These are phyloP conservation scores for Xenus cinereus DNA, from an alignment of 2,113 vertebrate species.

Conservation along the genomic window DNA sequence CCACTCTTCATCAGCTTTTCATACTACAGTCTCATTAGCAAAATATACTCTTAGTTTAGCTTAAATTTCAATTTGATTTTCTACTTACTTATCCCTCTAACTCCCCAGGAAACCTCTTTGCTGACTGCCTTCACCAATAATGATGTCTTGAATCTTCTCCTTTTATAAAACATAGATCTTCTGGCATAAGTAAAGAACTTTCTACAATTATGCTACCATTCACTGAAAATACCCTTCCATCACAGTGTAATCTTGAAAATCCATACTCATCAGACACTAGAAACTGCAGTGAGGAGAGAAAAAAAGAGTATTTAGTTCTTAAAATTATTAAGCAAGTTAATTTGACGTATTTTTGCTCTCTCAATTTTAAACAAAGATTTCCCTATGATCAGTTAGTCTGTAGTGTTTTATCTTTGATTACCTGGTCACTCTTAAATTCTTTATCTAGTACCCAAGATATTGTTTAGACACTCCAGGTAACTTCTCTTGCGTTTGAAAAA, in stretches of 20 bases:
- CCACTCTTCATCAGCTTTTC: neutral
- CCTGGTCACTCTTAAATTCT: neutral
- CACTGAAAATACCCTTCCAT: neutral
- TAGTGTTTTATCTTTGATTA: neutral
- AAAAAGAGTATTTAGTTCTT: neutral
- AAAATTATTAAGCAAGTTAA: neutral
- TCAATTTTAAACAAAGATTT: neutral
- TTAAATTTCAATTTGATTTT: neutral
- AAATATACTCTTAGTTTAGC: neutral
- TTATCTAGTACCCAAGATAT: neutral
- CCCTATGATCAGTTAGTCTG: fast-evolving
- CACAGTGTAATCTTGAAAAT: neutral
- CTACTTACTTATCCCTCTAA: neutral
- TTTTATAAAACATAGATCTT: neutral
- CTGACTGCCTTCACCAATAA: neutral
- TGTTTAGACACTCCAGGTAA: fast-evolving
- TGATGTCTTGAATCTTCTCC: neutral
- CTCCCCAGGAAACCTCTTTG: neutral
- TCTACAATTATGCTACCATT: neutral
- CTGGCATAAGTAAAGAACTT: neutral
- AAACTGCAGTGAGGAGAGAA: neutral
- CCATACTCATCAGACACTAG: neutral
- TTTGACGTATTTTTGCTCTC: neutral
- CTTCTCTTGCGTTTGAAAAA: neutral
- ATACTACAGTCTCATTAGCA: neutral